Percentiles rank a stretch among this genome's conserved stretches.
Evolutionary conservation across 2,888 invertebrate genomes (phyloP).

Genomic region (Arrhopalites spinosus): DNA sequence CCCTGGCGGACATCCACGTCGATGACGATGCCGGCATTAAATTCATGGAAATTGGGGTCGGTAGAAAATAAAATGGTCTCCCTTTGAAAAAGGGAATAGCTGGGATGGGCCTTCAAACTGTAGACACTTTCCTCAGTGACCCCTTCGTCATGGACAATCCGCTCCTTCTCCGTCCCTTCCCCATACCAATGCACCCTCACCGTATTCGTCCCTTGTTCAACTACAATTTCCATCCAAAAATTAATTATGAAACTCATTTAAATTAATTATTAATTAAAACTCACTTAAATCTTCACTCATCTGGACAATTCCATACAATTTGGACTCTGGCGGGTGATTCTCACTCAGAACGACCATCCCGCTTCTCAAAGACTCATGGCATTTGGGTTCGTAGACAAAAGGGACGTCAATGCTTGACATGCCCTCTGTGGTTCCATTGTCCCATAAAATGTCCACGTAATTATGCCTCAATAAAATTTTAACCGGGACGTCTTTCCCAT

Average conservation of each 20-base stretch:
- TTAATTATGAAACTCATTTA: neutral
- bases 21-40: slow-evolving; percentile 46
- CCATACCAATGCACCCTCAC: slow-evolving; percentile 50
- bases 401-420: slow-evolving; percentile 38
- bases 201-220: slow-evolving; percentile 33
- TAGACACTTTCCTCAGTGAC: slow-evolving; percentile 44
- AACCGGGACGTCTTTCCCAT: slow-evolving; percentile 44
- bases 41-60: slow-evolving; percentile 27
- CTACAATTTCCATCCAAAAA: neutral
- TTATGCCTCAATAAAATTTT: slow-evolving; percentile 46
- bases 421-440: slow-evolving; percentile 20
- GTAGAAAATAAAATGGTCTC: slow-evolving; percentile 51
- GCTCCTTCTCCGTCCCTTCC: slow-evolving; percentile 29
- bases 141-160: slow-evolving; percentile 35
- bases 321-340: slow-evolving; percentile 6
- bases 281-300: slow-evolving; percentile 44
- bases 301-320: slow-evolving; percentile 48
- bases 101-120: slow-evolving; percentile 44
- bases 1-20: slow-evolving; percentile 47
- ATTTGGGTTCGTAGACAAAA: slow-evolving; percentile 3
- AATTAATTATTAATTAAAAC: neutral
- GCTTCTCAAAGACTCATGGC: neutral
- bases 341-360: slow-evolving; percentile 25
- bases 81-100: slow-evolving; percentile 45
- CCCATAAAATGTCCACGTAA: slow-evolving; percentile 45